A percentile compares a stretch with the other conserved stretches of the same genome.
Conservation (phyloP, 2,113 vertebrate species). For the Octodon degus region DNA sequence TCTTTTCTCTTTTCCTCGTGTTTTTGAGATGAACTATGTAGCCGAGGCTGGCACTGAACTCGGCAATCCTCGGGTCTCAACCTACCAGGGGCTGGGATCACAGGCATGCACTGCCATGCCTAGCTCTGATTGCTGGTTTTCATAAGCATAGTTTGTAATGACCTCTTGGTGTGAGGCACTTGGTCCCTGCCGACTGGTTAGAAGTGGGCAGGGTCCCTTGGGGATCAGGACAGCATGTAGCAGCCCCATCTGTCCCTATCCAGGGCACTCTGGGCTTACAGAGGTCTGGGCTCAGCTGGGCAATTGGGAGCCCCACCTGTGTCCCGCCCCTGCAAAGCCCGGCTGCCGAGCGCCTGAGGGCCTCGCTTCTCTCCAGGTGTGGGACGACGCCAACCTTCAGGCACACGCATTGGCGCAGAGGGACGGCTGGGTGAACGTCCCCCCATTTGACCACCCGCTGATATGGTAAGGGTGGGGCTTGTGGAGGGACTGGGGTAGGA, state of each 20-base stretch:
- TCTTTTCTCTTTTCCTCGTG: not conserved
- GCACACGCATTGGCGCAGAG: conserved; percentile 87
- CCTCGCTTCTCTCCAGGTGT: conserved; percentile 83
- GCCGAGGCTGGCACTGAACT: not conserved
- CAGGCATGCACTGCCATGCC: not conserved
- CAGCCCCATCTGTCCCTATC: not conserved
- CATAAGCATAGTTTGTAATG: not conserved
- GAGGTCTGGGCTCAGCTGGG: not conserved
- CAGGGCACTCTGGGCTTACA: not conserved
- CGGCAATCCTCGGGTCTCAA: not conserved
- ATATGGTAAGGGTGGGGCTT: conserved; percentile 89
- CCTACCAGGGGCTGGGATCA: not conserved
- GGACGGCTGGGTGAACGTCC: conserved; percentile 89
- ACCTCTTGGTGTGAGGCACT: not conserved
- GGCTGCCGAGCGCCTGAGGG: rapidly evolving
- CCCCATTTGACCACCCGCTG: conserved; percentile 93
- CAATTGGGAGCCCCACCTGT: not conserved
- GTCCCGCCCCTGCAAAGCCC: rapidly evolving
- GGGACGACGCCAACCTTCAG: conserved; percentile 93
- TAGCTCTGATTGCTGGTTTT: not conserved
- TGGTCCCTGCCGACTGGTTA: not conserved
- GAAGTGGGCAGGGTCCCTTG: not conserved
- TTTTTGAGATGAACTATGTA: not conserved
- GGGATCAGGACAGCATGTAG: rapidly evolving
- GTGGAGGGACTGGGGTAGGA: not conserved